Conservation (phyloP, 2,888 invertebrate species). For the Alloplasta piceator region DNA sequence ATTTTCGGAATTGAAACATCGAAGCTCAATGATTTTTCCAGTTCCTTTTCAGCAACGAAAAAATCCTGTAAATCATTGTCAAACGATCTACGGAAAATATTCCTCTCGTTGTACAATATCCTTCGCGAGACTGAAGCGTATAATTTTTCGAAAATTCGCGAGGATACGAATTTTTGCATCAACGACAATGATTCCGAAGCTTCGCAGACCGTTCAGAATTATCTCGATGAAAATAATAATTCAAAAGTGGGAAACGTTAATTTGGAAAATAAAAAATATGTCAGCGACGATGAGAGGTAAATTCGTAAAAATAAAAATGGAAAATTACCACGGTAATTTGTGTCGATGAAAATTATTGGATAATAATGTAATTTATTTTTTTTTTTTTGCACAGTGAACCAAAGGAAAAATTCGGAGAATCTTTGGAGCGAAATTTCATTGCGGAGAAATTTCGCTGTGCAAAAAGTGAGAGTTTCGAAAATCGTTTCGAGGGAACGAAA, state of each 20-base stretch:
- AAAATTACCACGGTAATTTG: neutral
- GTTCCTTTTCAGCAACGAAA: slow-evolving; percentile 17
- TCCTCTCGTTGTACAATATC: slow-evolving; percentile 33
- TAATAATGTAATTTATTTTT: too few species aligned
- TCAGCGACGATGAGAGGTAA: slow-evolving; percentile 28
- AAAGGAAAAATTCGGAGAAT: neutral
- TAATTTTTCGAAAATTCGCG: slow-evolving; percentile 16
- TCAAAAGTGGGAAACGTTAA: neutral
- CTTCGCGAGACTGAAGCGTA: slow-evolving; percentile 35
- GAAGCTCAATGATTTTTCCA: neutral
- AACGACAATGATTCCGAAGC: neutral
- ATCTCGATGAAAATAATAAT: slow-evolving; percentile 44
- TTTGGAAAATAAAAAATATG: neutral
- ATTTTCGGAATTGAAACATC: neutral
- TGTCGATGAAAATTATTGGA: neutral
- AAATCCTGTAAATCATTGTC: slow-evolving; percentile 16
- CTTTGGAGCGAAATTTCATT: neutral
- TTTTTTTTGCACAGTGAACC: slow-evolving; percentile 5
- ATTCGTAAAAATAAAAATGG: neutral
- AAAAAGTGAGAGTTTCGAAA: slow-evolving; percentile 6
- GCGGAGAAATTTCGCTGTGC: neutral
- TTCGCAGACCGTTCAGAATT: slow-evolving; percentile 2
- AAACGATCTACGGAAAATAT: slow-evolving; percentile 44
- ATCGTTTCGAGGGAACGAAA: slow-evolving; percentile 1
- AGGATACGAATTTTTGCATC: slow-evolving; percentile 16